Conservation (phyloP, 2,888 invertebrate genomes). For the Malacosoma neustria region DNA sequence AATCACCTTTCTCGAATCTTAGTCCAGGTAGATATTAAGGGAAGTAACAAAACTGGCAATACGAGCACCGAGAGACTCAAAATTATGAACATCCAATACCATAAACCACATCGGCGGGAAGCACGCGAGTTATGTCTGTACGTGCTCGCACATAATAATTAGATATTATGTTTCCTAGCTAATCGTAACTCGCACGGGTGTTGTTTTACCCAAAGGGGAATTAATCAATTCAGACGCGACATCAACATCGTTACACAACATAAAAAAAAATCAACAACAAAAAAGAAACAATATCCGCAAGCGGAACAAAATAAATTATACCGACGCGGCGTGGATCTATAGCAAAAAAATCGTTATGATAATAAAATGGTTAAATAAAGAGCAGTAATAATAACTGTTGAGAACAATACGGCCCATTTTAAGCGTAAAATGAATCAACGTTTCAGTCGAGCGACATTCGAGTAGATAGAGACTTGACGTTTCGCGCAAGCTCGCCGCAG, state of each 20-base stretch:
- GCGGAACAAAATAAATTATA: slow-evolving; percentile 72
- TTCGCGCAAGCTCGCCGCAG: slow-evolving; percentile 43
- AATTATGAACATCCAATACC: slow-evolving; percentile 73
- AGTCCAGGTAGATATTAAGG: too few relatives aligned
- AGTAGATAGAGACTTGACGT: slow-evolving; percentile 50
- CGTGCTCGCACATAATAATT: slow-evolving; percentile 73
- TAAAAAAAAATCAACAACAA: slow-evolving; percentile 46
- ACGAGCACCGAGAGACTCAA: slow-evolving; percentile 63
- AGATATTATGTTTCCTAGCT: slow-evolving; percentile 68
- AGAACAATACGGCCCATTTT: slow-evolving; percentile 59
- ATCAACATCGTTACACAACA: slow-evolving; percentile 55
- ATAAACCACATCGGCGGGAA: slow-evolving; percentile 70
- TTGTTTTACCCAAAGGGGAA: slow-evolving; percentile 71
- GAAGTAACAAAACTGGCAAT: too few relatives aligned
- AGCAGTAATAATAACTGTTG: slow-evolving; percentile 57
- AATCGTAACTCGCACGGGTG: slow-evolving; percentile 72
- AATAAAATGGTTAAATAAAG: slow-evolving; percentile 69
- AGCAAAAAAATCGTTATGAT: slow-evolving; percentile 69
- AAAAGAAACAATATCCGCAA: slow-evolving; percentile 64
- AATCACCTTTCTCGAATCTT: slow-evolving; percentile 26
- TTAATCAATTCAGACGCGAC: slow-evolving; percentile 56
- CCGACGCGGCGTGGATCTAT: slow-evolving; percentile 56
- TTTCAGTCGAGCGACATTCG: slow-evolving; percentile 44
- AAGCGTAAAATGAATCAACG: slow-evolving; percentile 55
- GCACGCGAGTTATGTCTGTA: slow-evolving; percentile 65